Base-by-base conservation (phyloP, 1,140 invertebrate species). In the Drosophila setifemur region DNA sequence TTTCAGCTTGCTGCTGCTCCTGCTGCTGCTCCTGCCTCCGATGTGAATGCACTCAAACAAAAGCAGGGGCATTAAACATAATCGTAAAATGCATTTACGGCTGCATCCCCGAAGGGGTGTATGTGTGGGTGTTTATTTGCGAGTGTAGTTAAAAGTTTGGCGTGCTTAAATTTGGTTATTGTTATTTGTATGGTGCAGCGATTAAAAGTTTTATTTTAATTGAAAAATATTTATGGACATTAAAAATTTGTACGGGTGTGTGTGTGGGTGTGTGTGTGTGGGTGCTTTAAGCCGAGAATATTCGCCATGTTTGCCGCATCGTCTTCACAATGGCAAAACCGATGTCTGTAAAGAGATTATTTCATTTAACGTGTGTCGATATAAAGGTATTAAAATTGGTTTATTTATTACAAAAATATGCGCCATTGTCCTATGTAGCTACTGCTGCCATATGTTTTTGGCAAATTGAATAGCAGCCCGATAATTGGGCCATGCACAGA, bases 121-220 rank as follows among this genome's bases (percentile, higher is more conserved):
- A n/a, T 6, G 12, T 18, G 29, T 21, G 31, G 16, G 28, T 47
- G 28, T 54, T n/a, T n/a, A n/a, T n/a, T 7, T 21, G 37, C 11
- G 18, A 23, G 54, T 44, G 40, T 52, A 70, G 37, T 70, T 39
- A 28, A 70, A 70, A 70, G 26, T 70, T 71, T 60, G 19, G 11
- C 40, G 53, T 49, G 54, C 66, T 71, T 50, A 60, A 71, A 71
- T 50, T 71, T 19, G 66, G 66, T 60, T 66, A 66, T 66, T 66
- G 61, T 64, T 66, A 64, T 66, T 66, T 64, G 61, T 66, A 40
- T 64, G 57, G 19, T 40, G 43, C 25, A 12, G 44, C 67, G 53
- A 71, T 71, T 71, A 71, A 71, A 60, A 60, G 44, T 71, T 71
- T 69, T 50, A 71, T 49, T 71, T 71, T 71, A 71, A 71, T 71